Evolutionary conservation across 2,113 vertebrate genomes (phyloP).

Genomic region (Zosterops borbonicus): DNA sequence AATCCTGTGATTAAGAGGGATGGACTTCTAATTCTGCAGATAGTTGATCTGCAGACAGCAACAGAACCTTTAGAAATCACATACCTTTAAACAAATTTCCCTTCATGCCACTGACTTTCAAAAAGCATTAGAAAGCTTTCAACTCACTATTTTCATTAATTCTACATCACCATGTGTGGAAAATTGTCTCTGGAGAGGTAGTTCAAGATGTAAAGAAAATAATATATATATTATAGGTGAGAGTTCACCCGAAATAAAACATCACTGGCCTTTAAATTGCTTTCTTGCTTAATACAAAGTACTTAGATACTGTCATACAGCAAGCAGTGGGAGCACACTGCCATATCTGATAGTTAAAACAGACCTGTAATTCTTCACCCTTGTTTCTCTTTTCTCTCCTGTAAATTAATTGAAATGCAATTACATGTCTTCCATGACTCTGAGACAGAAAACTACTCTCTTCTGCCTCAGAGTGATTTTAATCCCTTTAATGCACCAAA

Average conservation of each 20-base stretch:
- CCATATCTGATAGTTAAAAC: background rate
- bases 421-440: background rate
- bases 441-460: background rate
- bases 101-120: background rate
- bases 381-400: background rate
- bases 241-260: background rate
- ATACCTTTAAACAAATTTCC: background rate
- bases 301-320: background rate
- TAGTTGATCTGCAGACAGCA: background rate
- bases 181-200: background rate
- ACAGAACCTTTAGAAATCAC: background rate
- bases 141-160: background rate
- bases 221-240: background rate
- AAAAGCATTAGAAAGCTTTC: background rate
- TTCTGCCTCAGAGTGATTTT: background rate
- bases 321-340: background rate
- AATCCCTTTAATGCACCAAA: background rate
- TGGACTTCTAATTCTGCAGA: background rate
- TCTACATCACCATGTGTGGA: background rate
- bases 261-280: background rate
- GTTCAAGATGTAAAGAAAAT: background rate
- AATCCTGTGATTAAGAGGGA: background rate
- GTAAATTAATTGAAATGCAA: background rate
- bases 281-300: background rate
- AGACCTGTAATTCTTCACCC: background rate